Conservation (phyloP, 2,888 invertebrate species). For the Dysmachus trigonus region DNA sequence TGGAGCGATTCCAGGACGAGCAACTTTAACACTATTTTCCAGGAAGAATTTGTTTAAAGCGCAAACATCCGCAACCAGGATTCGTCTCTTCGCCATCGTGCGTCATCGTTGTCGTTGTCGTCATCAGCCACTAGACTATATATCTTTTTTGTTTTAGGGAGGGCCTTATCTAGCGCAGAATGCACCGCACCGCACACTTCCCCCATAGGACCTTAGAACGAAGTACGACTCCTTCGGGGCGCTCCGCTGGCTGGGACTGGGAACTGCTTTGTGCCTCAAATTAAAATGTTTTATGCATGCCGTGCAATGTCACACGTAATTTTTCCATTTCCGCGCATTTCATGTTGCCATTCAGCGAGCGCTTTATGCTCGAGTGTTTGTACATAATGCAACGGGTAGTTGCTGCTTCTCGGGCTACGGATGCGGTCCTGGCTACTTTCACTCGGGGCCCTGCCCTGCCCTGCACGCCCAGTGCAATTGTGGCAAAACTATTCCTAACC, state of each 20-base stretch:
- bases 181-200: not conserved
- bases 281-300: constrained; percentile 40
- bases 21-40: constrained; percentile 12
- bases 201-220: not conserved
- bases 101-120: no score
- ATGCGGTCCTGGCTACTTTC: not conserved
- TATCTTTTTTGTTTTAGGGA: not conserved
- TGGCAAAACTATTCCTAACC: constrained; percentile 11
- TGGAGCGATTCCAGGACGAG: constrained; percentile 4
- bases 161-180: not conserved
- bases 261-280: not conserved
- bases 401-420: not conserved
- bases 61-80: not conserved
- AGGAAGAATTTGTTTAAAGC: constrained; percentile 18
- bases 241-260: not conserved
- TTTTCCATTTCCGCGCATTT: constrained; percentile 26
- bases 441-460: not conserved
- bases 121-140: not conserved
- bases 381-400: not conserved
- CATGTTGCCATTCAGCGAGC: constrained; percentile 6
- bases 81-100: not conserved
- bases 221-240: not conserved
- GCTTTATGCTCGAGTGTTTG: constrained; percentile 5
- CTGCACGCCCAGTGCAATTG: not conserved
- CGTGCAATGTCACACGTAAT: constrained; percentile 38